Conservation (phyloP, 2,797 vertebrate species). For the Ctenopoma multispine region DNA sequence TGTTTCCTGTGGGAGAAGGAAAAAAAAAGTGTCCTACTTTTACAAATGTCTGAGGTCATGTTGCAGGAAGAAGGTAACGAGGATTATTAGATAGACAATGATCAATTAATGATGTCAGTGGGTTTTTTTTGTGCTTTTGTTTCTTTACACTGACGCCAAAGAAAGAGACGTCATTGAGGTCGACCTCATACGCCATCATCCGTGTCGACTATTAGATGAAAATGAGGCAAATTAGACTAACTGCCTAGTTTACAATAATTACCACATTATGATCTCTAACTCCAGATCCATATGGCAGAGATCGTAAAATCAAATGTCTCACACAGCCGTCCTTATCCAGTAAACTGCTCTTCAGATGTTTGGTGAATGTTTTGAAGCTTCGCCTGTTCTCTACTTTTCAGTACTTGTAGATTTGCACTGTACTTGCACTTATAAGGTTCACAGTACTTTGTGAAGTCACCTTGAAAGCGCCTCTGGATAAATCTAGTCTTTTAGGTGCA, state of each 20-base stretch:
- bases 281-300: constrained; percentile 8
- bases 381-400: not conserved
- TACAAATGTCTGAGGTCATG: constrained; percentile 29
- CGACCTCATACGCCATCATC: constrained; percentile 19
- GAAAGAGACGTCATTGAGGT: not conserved
- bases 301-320: constrained; percentile 7
- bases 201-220: constrained; percentile 17
- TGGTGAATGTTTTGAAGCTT: not conserved
- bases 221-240: constrained; percentile 39
- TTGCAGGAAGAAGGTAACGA: constrained; percentile 26
- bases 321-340: not conserved
- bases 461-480: constrained; percentile 59
- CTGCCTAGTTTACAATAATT: constrained; percentile 27
- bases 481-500: constrained; percentile 55
- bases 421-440: constrained; percentile 39
- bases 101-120: constrained; percentile 25
- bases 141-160: constrained; percentile 17
- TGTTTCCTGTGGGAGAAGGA: constrained; percentile 22
- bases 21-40: constrained; percentile 36
- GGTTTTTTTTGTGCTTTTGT: constrained; percentile 24
- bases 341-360: constrained; percentile 18
- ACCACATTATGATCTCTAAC: constrained; percentile 28
- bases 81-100: constrained; percentile 21
- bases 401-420: constrained; percentile 22
- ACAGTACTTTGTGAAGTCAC: constrained; percentile 56